Evolutionary conservation across 2,888 invertebrate species (phyloP).

Genomic region (Acanthopleura granulata): DNA sequence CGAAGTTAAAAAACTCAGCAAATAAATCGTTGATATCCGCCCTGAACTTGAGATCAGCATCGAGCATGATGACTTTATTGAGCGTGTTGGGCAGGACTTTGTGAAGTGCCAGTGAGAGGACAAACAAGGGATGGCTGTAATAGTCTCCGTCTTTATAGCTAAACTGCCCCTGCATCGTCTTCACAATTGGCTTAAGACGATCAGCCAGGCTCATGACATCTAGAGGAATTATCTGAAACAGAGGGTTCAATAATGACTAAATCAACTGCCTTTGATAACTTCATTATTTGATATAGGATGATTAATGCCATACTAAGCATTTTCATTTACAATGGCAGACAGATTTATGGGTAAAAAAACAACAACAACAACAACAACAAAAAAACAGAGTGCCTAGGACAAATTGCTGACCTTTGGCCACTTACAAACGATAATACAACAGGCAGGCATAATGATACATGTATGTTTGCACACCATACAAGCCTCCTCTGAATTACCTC

Average conservation of each 20-base stretch:
- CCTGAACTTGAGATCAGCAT: conserved; percentile 83
- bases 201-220: background rate
- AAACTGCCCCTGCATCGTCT: background rate
- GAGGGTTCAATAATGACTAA: background rate
- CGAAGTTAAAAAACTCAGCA: conserved; percentile 78
- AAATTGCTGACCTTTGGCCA: no score
- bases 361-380: no score
- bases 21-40: conserved; percentile 78
- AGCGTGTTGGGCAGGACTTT: conserved; percentile 77
- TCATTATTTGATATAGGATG: no score
- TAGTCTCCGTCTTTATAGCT: conserved; percentile 70
- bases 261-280: no score
- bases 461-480: no score
- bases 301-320: no score
- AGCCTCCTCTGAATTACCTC: no score
- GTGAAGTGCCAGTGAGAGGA: conserved; percentile 81
- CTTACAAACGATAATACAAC: no score
- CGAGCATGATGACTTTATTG: conserved; percentile 78
- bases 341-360: no score
- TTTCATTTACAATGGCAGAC: no score
- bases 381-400: no score
- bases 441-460: no score
- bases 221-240: background rate
- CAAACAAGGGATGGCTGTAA: conserved; percentile 84
- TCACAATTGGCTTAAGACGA: background rate